Evolutionary conservation across 1,140 invertebrate genomes (phyloP), one percentile per base, ranked within the genome.

Genomic region (Elysia chlorotica): DNA sequence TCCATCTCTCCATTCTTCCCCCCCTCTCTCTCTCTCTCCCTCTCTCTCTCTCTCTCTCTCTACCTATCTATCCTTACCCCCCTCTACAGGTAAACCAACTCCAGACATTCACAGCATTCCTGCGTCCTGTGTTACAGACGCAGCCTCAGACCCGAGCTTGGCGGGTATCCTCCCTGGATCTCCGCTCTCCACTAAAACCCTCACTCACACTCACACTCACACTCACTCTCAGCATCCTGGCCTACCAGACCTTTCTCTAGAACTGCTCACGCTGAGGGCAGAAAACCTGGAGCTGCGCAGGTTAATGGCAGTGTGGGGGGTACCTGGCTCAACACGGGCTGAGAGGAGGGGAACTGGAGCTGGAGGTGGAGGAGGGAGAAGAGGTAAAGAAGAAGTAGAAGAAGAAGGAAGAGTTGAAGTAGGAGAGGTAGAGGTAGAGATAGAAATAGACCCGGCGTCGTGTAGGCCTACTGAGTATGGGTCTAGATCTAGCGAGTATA

Each of bases 201-300:
- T 31, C 23, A 14, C 37, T 31, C 36, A 23, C 19, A 14, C 65
- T 35, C 10, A 28, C 61, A 57, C 31, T 35, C 35, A 67, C 38
- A 17, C 10, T 69, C n/a, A 35, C 30, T 35, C 57, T 69, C 59
- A 56, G 41, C 54, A 67, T 87, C 88, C 79, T 89, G 90, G 35
- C 62, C 65, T 71, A 67, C 75, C 71, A 68, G 74, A 76, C n/a
- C 53, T 74, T 36, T 54, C 35, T 54, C 71, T 65, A 23, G 69
- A 77, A 54, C 56, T 78, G 63, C 65, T 74, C 36, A 33, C n/a
- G 28, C 23, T 79, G 23, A 65, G 75, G 21, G 76, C 69, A 28
- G 80, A 82, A 63, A 59, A 63, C 25, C 33, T 33, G 25, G 69
- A 53, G 37, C 65, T 78, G 38, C 63, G 76, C 25, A 31, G 72